Conservation (phyloP, 1,140 invertebrate genomes). For the Forficula auricularia region DNA sequence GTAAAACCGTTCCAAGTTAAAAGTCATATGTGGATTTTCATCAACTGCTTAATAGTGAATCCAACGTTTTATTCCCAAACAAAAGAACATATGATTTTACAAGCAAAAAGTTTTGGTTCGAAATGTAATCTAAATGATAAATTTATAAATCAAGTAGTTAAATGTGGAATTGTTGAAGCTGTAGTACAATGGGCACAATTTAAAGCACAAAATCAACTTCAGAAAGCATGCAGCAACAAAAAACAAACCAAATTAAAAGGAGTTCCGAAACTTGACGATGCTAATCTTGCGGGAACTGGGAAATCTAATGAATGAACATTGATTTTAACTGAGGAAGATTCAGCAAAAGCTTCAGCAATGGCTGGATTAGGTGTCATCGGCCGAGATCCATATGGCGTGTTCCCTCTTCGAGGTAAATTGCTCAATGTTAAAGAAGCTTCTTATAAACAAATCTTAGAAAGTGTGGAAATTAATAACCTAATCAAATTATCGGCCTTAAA, state of each 20-base stretch:
- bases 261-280: slow-evolving; percentile 96
- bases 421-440: slow-evolving; percentile 95
- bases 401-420: slow-evolving; percentile 94
- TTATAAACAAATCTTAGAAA: slow-evolving; percentile 92
- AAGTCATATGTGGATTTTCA: slow-evolving; percentile 94
- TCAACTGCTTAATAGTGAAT: slow-evolving; percentile 98
- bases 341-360: slow-evolving; percentile 94
- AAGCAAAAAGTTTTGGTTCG: slow-evolving; percentile 89
- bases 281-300: slow-evolving; percentile 89
- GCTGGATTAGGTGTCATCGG: slow-evolving; percentile 91
- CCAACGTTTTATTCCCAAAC: slow-evolving; percentile 99
- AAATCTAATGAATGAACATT: slow-evolving; percentile 83
- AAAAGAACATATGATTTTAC: slow-evolving; percentile 96
- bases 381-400: slow-evolving; percentile 91
- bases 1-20: slow-evolving; percentile 92
- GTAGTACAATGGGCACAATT: slow-evolving; percentile 90
- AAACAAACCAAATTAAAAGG: slow-evolving; percentile 20
- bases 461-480: slow-evolving; percentile 94
- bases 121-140: slow-evolving; percentile 83
- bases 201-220: slow-evolving; percentile 81
- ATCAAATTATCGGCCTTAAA: slow-evolving; percentile 83
- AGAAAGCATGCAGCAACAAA: slow-evolving; percentile 39
- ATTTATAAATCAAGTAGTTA: slow-evolving; percentile 57
- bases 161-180: slow-evolving; percentile 85
- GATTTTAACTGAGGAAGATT: slow-evolving; percentile 99